phyloP scores from a whole-genome alignment of 2,888 invertebrate genomes.

The Caenorhabditis parvicauda region DNA sequence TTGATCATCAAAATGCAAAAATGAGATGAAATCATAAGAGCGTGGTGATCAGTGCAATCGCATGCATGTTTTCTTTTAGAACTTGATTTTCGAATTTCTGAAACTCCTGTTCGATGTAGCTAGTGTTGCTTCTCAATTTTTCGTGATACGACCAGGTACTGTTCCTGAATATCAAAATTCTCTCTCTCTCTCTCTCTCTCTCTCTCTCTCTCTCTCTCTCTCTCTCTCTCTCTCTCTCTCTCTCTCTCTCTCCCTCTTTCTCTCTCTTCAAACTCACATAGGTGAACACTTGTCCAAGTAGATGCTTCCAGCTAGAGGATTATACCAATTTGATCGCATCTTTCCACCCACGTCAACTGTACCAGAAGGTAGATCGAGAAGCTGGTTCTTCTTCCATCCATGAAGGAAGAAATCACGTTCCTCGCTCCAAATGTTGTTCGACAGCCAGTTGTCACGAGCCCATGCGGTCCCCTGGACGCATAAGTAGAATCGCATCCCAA shows the following conservation, averaged over 20 bases:
- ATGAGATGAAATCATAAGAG: no score
- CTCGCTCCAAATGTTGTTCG: constrained; percentile 22
- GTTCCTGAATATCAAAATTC: constrained; percentile 9
- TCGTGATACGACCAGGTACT: constrained; percentile 20
- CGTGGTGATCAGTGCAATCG: no score
- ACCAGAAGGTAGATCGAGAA: constrained; percentile 9
- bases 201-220: no score
- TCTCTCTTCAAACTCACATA: constrained; percentile 9
- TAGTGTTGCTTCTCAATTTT: constrained; percentile 1
- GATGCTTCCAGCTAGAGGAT: constrained; percentile 15
- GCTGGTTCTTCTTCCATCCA: constrained; percentile 23
- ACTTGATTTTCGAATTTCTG: neutral
- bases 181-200: no score
- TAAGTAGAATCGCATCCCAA: neutral
- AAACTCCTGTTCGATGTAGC: neutral
- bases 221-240: constrained; percentile 6
- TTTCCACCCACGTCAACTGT: neutral
- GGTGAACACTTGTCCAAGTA: constrained; percentile 18
- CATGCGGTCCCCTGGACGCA: constrained; percentile 27
- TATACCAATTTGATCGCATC: constrained; percentile 18
- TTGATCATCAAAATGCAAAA: no score
- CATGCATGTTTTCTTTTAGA: neutral
- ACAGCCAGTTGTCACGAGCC: constrained; percentile 34
- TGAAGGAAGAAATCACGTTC: constrained; percentile 37
- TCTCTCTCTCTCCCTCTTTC: constrained; percentile 7